phyloP scores from a whole-genome alignment of 2,888 invertebrate species.

The Zygothrica quintamaculata region DNA sequence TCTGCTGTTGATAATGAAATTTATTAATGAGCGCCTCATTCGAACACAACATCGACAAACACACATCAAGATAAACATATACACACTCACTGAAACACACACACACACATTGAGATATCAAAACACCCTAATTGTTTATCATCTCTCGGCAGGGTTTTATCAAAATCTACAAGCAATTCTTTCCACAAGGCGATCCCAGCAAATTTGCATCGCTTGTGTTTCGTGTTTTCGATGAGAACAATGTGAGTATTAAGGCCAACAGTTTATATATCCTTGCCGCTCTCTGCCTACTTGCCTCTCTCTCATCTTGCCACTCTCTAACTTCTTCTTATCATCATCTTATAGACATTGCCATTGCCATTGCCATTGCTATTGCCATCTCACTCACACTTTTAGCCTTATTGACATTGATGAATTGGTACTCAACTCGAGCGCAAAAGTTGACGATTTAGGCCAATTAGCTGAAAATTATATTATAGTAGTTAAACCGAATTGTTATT shows the following conservation, averaged over 20 bases:
- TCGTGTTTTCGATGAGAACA: constrained; percentile 99
- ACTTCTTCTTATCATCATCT: too few species aligned
- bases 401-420: constrained; percentile 57
- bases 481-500: neutral
- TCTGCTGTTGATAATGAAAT: constrained; percentile 68
- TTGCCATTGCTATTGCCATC: constrained; percentile 1
- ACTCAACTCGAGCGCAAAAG: constrained; percentile 51
- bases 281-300: neutral
- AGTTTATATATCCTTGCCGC: constrained; percentile 29
- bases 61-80: constrained; percentile 24
- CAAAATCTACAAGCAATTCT: constrained; percentile 99
- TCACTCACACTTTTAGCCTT: constrained; percentile 16
- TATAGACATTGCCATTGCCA: neutral
- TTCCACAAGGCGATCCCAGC: constrained; percentile 99
- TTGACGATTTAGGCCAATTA: constrained; percentile 62
- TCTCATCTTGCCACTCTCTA: neutral
- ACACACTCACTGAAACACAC: constrained; percentile 2
- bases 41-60: constrained; percentile 27
- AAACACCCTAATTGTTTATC: constrained; percentile 50
- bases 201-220: constrained; percentile 99
- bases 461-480: constrained; percentile 28
- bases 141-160: constrained; percentile 94
- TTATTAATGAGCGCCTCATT: constrained; percentile 64
- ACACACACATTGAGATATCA: constrained; percentile 21
- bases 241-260: constrained; percentile 88